Base-by-base conservation (phyloP, 2,888 invertebrate species). In the Drosophila demipolita region DNA sequence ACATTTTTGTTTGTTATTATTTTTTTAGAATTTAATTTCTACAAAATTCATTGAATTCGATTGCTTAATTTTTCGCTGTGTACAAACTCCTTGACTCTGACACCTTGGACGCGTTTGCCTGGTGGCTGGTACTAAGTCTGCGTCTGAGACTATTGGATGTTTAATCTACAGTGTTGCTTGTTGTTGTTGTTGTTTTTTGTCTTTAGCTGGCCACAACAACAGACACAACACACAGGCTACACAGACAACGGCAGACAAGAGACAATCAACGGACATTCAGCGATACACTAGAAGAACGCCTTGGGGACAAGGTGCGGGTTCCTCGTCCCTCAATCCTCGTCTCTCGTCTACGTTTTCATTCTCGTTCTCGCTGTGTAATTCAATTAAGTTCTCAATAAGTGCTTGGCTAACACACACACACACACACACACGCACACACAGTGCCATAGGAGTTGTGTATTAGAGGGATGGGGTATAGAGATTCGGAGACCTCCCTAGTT, bases 361-460 rank as follows among this genome's bases (percentile, higher is more conserved):
- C 62, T 64, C 70, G 58, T 67, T 66, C 64, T 75, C 63, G 55
- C 57, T 62, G 73, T 67, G 76, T 86, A 89, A 85, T 87, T 87
- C 87, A 87, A 89, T 87, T 87, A 89, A 83, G 88, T 88, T 88
- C 88, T 82, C 88, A 73, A 80, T 80, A 81, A 81, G 82, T 84
- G 84, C 76, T 74, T 82, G 82, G 73, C 73, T 72, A 52, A 73
- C 78, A 78, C 82, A 67, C 59, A 73, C 77, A 65, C 73, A 26
- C 36, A 36, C 33, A 29, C 59, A 29, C 15, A 33, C 33, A 52
- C 33, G 20, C 35, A 35, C 9, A 26, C 54, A 38, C 17, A 45
- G 15, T 12, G 26, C 15, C n/a, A 40, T 55, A 55, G 29, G 59
- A 73, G 66, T 61, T 55, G 60, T 52, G 61, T 66, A 63, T 79